Base-by-base conservation (phyloP, 2,113 vertebrate genomes). In the Megaceryle maxima region DNA sequence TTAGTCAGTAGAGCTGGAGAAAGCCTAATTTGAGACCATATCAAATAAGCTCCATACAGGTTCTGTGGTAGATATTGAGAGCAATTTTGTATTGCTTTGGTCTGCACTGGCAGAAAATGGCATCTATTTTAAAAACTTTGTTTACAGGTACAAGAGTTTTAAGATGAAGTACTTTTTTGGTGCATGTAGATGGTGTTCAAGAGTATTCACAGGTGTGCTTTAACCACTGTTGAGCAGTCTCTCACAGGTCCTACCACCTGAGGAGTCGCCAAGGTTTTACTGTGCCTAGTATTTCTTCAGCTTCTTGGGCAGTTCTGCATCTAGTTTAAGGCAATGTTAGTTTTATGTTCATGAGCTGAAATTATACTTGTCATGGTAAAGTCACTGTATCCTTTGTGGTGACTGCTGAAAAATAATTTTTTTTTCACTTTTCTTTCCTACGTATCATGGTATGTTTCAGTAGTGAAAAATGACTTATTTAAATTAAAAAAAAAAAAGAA, bases 341-440 rank as follows among this genome's bases (percentile, higher is more conserved):
- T 68, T 88, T 73, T 88, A 16, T 39, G 22, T 46, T 78, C 9
- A 5, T 33, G 13, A 81, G 31, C 20, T 43, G 50, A 66, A 69
- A 7, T 70, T 88, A 20, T 8, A 59, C 13, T 74, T 87, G 43
- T 13, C 10, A 16, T 72, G 46, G 43, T 87, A 68, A 83, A 88
- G 37, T 94, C 41, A 44, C 37, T 60, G 14, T 66, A 39, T 79
- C 11, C 9, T 21, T 26, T 73, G 8, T 70, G 37, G 10, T 44
- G 44, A 60, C 51, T 70, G 21, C 63, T 74, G 16, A 79, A 93
- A 87, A 84, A 16, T 7, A 76, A 46, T 4, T 18, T 13, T 93
- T 57, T 94, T 83, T 64, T 95, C 56, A 25, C 43, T 48, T 95
- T 60, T 96, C 64, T 90, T 90, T 88, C 37, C 16, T 74, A 22